Base-by-base conservation (phyloP, 1,140 invertebrate species). In the Sycophila sp. region DNA sequence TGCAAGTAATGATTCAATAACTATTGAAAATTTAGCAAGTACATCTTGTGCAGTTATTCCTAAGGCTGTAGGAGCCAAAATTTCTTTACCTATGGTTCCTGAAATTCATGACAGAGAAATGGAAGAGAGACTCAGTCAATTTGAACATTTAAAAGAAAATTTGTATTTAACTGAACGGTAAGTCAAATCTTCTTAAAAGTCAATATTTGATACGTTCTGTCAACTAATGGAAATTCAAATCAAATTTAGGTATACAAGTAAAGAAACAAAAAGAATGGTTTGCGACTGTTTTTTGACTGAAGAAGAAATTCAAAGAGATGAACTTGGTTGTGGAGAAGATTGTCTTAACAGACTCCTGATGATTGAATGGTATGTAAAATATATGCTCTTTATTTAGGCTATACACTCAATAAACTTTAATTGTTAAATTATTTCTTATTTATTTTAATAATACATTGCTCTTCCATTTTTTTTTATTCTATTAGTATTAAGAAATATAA, bases 271-370 rank as follows among this genome's bases (percentile, higher is more conserved):
- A 65, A 90, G 94, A 73, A 98, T 99, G 96, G 89, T 94, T 19
- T 99, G 98, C 86, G 97, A 99, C 85, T 99, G 97, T 86, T 94
- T 94, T 76, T 87, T 96, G 67, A 95, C 94, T 4, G 92, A 93
- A 82, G 95, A 97, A 79, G 97, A 98, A 75, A 89, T 95, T 66
- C 89, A 91, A 34, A 86, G 92, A 69, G 95, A 94, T 1, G 92
- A 96, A 82, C 85, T 91, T 28, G 96, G 95, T 34, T 99, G 97
- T 87, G 95, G 95, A 0, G 94, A 97, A 80, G 96, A 98, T 85
- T 99, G 98, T 87, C 89, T 99, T 5, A 99, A 99, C 87, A 91
- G 96, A 81, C 89, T 99, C 81, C 90, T 99, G 5, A 96, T 98
- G 92, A 98, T 99, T 82, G 98, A 99, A 91, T 99, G 97, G 95